Evolutionary conservation across 2,888 invertebrate species (phyloP).

Genomic region (Agrochola circellaris): DNA sequence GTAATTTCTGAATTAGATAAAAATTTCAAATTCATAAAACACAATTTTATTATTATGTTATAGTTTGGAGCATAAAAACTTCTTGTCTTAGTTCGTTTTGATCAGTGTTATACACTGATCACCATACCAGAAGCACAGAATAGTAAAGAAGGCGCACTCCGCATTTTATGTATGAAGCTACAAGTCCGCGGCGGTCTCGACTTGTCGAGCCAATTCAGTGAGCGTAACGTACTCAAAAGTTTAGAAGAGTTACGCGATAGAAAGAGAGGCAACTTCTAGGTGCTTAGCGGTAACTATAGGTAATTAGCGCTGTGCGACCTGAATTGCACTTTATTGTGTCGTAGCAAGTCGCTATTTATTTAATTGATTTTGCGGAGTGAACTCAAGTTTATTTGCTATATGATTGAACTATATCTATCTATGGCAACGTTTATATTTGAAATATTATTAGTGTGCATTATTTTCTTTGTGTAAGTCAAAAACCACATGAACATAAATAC

Average conservation of each 20-base stretch:
- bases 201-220: no score
- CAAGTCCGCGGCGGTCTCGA: no score
- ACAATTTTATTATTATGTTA: not conserved
- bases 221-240: no score
- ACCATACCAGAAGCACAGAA: not conserved
- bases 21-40: not conserved
- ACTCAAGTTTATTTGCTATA: conserved; percentile 12
- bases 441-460: conserved; percentile 11
- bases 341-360: no score
- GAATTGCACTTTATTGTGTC: no score
- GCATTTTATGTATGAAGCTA: no score
- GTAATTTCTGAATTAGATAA: not conserved
- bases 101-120: not conserved
- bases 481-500: not conserved
- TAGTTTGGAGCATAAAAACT: not conserved
- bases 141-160: no score
- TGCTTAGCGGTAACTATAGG: no score
- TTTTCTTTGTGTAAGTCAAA: conserved; percentile 10
- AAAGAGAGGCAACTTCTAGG: no score
- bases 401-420: conserved; percentile 22
- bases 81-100: not conserved
- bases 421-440: conserved; percentile 43
- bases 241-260: no score
- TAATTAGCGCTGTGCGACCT: no score
- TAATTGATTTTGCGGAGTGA: no score